Evolutionary conservation across 2,113 vertebrate genomes (phyloP).

Genomic region (Scopus umbretta): DNA sequence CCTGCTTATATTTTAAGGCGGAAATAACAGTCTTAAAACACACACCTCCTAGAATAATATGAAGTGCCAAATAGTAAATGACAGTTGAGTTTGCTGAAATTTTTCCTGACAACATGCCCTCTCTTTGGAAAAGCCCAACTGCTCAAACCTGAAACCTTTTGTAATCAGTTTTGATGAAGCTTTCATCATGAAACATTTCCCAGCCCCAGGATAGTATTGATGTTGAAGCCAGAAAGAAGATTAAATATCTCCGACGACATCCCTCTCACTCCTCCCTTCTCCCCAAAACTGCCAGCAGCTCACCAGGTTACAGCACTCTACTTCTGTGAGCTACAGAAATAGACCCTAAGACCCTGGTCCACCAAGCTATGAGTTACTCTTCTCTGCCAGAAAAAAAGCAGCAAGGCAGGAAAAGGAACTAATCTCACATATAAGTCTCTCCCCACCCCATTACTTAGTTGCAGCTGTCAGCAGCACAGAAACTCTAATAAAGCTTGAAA

Average conservation of each 20-base stretch:
- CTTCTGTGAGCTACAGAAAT: fast-evolving
- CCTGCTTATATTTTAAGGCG: neutral
- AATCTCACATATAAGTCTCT: neutral
- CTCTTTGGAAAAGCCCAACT: neutral
- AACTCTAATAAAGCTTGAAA: neutral
- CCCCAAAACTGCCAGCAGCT: neutral
- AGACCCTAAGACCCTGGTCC: neutral
- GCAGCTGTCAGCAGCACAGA: neutral
- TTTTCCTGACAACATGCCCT: neutral
- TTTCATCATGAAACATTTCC: neutral
- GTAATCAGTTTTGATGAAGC: neutral
- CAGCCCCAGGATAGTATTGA: neutral
- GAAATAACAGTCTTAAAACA: neutral
- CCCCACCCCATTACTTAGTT: neutral
- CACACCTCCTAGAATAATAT: neutral
- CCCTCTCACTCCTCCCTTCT: neutral
- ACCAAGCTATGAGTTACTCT: neutral
- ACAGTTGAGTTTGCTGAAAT: neutral
- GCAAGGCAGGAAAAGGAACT: neutral
- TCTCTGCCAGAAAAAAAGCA: neutral
- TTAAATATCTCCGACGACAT: neutral
- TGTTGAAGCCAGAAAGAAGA: neutral
- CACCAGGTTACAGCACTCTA: neutral
- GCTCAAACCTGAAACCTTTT: neutral
- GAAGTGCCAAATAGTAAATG: neutral